Percentiles rank a stretch among this genome's conserved stretches.
Evolutionary conservation across 2,113 vertebrate genomes (phyloP).

Genomic region (Fregata magnificens): DNA sequence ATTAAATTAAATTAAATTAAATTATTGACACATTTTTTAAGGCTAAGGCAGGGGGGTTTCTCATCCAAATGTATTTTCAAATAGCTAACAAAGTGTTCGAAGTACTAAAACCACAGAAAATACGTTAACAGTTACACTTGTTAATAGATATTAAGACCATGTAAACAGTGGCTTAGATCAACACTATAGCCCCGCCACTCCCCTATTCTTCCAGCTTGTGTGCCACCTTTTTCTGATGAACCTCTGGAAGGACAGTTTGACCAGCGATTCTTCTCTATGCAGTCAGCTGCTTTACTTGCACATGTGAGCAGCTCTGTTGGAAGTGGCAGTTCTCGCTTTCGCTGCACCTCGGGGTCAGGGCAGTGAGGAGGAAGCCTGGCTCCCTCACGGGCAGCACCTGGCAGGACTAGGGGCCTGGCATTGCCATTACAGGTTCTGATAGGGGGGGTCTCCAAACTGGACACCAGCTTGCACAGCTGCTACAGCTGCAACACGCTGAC

Average conservation of each 20-base stretch:
- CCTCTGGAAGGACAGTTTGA: not conserved
- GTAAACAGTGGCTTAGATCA: not conserved
- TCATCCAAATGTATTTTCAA: not conserved
- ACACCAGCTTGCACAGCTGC: not conserved
- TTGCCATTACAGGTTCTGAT: not conserved
- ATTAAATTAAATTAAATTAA: not conserved
- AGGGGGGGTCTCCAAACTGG: not conserved
- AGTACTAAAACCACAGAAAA: not conserved
- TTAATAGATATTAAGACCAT: not conserved
- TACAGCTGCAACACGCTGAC: not conserved
- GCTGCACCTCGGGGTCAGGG: not conserved
- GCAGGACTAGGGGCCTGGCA: not conserved
- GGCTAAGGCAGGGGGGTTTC: not conserved
- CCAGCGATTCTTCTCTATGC: not conserved
- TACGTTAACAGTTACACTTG: not conserved
- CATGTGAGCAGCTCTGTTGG: not conserved
- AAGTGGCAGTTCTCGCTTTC: not conserved
- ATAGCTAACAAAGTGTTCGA: not conserved
- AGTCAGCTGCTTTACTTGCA: not conserved
- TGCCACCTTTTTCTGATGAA: not conserved
- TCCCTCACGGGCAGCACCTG: too few relatives aligned
- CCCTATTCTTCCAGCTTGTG: not conserved
- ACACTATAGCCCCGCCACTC: not conserved
- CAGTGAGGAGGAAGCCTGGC: not conserved
- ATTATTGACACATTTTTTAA: not conserved